Conservation (phyloP, 2,797 vertebrate species). For the Helarctos malayanus region DNA sequence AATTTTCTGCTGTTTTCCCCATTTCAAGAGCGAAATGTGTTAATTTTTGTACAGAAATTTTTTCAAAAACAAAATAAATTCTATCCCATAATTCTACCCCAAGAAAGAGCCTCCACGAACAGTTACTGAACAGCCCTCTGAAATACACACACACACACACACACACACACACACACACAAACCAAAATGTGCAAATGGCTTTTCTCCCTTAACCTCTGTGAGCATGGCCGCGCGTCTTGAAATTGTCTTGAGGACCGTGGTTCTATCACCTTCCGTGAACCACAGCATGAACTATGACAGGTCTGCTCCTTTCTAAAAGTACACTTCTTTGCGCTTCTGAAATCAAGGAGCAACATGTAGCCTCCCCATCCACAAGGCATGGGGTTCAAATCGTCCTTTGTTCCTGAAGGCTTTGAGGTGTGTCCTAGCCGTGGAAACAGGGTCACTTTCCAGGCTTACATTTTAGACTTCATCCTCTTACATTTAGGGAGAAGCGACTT, state of each 20-base stretch:
- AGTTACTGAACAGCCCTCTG: background rate
- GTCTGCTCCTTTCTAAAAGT: background rate
- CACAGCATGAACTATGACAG: background rate
- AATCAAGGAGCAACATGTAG: background rate
- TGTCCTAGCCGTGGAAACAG: background rate
- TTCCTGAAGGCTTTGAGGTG: background rate
- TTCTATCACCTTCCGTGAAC: background rate
- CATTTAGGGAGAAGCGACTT: background rate
- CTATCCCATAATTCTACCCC: background rate
- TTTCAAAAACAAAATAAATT: background rate
- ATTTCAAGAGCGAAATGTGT: background rate
- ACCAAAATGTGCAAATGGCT: background rate
- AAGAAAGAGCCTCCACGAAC: background rate
- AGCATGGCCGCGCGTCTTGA: background rate
- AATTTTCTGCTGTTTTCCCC: background rate
- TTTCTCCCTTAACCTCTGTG: background rate
- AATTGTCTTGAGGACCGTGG: background rate
- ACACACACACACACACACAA: background rate
- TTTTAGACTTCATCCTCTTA: background rate
- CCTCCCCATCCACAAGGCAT: too few relatives aligned
- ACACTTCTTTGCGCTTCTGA: background rate
- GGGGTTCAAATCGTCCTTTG: background rate
- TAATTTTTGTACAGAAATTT: background rate
- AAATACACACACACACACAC: background rate
- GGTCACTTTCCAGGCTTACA: background rate